These are phyloP conservation scores for Aphrophora alni DNA, from an alignment of 2,888 invertebrate genomes.

Conservation along the genomic window DNA sequence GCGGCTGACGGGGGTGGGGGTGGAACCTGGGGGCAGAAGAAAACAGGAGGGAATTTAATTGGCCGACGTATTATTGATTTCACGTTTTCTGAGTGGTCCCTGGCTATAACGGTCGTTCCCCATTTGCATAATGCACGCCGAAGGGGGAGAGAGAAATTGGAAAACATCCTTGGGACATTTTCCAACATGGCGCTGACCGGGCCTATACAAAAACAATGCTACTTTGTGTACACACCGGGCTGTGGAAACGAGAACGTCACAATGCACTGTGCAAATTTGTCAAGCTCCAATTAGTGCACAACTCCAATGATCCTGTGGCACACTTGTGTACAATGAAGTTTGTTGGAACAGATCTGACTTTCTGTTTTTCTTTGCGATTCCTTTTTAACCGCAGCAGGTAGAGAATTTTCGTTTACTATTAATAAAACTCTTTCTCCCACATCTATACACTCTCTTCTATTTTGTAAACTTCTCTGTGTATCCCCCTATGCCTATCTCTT, in stretches of 20 bases:
- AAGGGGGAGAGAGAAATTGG: conserved; percentile 45
- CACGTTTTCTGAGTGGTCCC: conserved; percentile 39
- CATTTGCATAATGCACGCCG: conserved; percentile 39
- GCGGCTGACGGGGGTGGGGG: conserved; percentile 2
- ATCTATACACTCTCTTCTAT: too few relatives aligned
- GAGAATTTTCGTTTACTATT: too few relatives aligned
- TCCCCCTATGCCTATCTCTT: too few relatives aligned
- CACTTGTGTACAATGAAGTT: too few relatives aligned
- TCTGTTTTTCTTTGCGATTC: too few relatives aligned
- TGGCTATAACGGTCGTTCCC: conserved; percentile 35
- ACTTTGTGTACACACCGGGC: neutral
- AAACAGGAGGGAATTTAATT: conserved; percentile 33
- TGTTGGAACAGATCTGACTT: too few relatives aligned
- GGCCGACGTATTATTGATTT: conserved; percentile 35
- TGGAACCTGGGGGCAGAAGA: conserved; percentile 6
- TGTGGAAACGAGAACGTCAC: neutral
- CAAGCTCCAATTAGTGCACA: neutral
- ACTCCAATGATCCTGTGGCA: too few relatives aligned
- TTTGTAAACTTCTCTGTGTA: too few relatives aligned
- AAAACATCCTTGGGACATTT: conserved; percentile 50
- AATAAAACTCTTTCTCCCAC: too few relatives aligned
- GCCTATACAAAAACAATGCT: conserved; percentile 23
- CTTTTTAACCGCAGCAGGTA: too few relatives aligned
- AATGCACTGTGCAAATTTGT: neutral
- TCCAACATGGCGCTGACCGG: conserved; percentile 47